Conservation (phyloP, 2,797 vertebrate species). For the Luscinia luscinia region DNA sequence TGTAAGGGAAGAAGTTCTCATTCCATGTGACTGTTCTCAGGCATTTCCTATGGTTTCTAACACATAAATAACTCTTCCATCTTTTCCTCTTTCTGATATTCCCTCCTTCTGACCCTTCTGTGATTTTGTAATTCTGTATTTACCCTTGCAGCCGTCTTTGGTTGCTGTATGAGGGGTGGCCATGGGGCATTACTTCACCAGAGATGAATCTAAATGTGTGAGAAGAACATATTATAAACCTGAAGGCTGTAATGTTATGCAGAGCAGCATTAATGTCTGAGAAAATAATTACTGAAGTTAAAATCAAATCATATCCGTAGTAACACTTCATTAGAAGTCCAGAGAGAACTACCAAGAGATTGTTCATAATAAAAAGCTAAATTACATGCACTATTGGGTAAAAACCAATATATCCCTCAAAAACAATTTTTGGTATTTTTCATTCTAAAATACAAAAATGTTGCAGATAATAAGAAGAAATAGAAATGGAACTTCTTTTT, state of each 20-base stretch:
- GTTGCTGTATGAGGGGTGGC: neutral
- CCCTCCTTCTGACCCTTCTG: neutral
- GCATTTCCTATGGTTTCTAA: neutral
- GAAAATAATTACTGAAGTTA: neutral
- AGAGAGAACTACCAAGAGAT: neutral
- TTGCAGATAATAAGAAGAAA: neutral
- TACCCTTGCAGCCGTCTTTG: neutral
- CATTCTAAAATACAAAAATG: neutral
- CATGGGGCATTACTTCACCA: neutral
- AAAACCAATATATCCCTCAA: neutral
- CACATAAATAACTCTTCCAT: neutral
- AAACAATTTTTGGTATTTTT: neutral
- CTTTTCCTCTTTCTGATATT: neutral
- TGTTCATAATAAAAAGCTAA: neutral
- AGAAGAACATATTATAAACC: neutral
- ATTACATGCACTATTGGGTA: neutral
- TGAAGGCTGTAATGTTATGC: neutral
- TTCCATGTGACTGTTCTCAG: neutral
- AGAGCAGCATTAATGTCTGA: neutral
- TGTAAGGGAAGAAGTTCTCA: neutral
- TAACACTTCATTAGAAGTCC: neutral
- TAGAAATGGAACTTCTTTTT: neutral
- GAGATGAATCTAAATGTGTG: neutral
- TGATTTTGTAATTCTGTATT: neutral
- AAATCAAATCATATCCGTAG: neutral